Evolutionary conservation across 53 echinoderm and acorn worm genomes (phyloP), one percentile per base, ranked within the genome.

Genomic region (Zoroaster sp.): DNA sequence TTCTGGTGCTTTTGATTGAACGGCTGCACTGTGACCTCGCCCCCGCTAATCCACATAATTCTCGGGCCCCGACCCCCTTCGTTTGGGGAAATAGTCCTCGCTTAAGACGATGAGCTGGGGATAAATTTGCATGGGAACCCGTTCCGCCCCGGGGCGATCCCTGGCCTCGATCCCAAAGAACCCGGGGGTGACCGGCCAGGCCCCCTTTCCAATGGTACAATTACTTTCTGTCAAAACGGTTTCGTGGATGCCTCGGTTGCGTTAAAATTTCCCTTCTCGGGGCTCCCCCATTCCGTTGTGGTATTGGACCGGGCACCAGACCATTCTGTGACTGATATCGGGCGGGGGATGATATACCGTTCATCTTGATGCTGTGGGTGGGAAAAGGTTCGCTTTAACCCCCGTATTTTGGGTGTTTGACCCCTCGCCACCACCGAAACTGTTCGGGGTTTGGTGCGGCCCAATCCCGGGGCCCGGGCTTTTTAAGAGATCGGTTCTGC

Each of bases 391-490:
- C 83, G 93, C 90, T 88, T 63, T 25, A 93, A 82, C 11, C 95
- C 95, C 87, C 3, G 95, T 95, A 74, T 95, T 95, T 5, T 95
- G 23, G 93, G 91, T 34, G 98, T 95, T 67, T 88, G 33, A 95
- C 73, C 94, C 51, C 66, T 91, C 11, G 74, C 40, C 34, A 40
- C 46, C 66, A 59, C 41, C 74, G 74, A 39, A 71, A 65, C 42
- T 75, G 78, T 12, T 89, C 89, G 0, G 78, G 69, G 51, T 67
- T 78, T 14, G 89, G 89, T 13, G 90, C 80, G 5, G 74, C 87
- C 76, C 67, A 74, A 30, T 76, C 54, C 66, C 75, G 53, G n/a
- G 59, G 75, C 21, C 59, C 81, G 4, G 79, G 82, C 20, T 42
- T 72, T n/a, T 87, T 73, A 20, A 74, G 37, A 74, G 76, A 28